phyloP scores from a whole-genome alignment of 2,113 vertebrate genomes.

The Scomber japonicus region DNA sequence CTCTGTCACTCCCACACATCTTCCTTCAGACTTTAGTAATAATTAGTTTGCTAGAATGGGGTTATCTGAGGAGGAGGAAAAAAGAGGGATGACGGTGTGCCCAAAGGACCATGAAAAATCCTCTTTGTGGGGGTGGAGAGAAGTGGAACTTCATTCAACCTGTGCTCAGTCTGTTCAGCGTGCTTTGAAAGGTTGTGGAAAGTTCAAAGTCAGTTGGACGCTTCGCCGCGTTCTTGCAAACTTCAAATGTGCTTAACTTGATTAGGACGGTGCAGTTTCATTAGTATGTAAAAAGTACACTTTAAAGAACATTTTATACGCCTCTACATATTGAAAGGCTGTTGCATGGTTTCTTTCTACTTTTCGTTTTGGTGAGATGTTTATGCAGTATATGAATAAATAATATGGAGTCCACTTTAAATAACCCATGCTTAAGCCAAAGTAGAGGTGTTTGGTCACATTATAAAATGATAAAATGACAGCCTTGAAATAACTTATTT shows the following conservation, averaged over 20 bases:
- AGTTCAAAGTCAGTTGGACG: slow-evolving; percentile 63
- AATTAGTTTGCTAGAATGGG: slow-evolving; percentile 70
- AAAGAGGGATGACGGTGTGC: slow-evolving; percentile 38
- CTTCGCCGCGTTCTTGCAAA: slow-evolving; percentile 15
- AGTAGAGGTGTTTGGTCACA: background rate
- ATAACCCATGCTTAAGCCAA: slow-evolving; percentile 3
- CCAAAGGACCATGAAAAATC: slow-evolving; percentile 68
- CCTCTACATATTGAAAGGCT: slow-evolving; percentile 20
- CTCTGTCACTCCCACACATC: slow-evolving; percentile 57
- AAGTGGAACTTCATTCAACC: slow-evolving; percentile 59
- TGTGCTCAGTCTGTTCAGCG: slow-evolving; percentile 36
- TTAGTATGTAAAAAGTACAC: slow-evolving; percentile 11
- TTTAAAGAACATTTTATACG: slow-evolving; percentile 49
- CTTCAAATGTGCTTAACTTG: slow-evolving; percentile 46
- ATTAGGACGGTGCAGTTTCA: slow-evolving; percentile 29
- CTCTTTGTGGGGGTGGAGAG: slow-evolving; percentile 59
- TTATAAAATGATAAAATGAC: slow-evolving; percentile 2
- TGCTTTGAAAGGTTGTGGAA: slow-evolving; percentile 58
- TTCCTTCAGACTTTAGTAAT: slow-evolving; percentile 64
- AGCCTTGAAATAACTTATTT: background rate
- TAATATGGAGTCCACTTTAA: slow-evolving; percentile 21
- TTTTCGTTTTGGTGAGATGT: slow-evolving; percentile 26
- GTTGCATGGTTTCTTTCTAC: slow-evolving; percentile 31
- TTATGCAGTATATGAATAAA: slow-evolving; percentile 34
- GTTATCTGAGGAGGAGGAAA: slow-evolving; percentile 59